Conservation (phyloP, 2,113 vertebrate species). For the Bubalus kerabau region DNA sequence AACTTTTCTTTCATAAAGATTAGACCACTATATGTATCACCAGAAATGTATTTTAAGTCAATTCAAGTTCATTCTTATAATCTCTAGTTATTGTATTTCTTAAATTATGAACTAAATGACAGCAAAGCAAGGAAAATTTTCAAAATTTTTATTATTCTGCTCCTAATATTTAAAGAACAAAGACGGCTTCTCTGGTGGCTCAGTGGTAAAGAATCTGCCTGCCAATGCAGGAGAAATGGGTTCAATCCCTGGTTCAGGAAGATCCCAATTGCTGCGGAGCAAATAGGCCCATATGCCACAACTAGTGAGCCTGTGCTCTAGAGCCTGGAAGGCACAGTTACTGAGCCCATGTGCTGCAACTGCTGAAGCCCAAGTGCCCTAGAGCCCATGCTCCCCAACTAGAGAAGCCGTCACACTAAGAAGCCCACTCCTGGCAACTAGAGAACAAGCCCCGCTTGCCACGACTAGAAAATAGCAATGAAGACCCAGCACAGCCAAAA, state of each 20-base stretch:
- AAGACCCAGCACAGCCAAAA: background rate
- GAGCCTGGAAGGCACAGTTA: background rate
- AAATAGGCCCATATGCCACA: background rate
- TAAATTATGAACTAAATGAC: background rate
- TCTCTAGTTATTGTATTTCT: background rate
- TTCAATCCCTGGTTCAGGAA: background rate
- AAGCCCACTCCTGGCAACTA: background rate
- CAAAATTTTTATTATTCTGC: background rate
- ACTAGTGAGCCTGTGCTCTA: background rate
- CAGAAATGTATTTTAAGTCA: background rate
- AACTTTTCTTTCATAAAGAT: background rate
- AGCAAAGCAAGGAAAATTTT: background rate
- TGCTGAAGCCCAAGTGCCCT: background rate
- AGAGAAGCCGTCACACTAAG: background rate
- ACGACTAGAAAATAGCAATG: background rate
- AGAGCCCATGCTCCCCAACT: background rate
- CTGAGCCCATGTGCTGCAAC: background rate
- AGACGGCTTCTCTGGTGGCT: background rate
- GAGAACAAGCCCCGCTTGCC: background rate
- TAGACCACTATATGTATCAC: background rate
- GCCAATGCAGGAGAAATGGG: background rate
- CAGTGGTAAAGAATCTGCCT: background rate
- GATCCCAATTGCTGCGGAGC: background rate
- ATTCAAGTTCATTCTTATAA: background rate
- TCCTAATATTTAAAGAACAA: background rate